A percentile compares a stretch with the other conserved stretches of the same genome.
These are phyloP conservation scores for Cecropterus lyciades DNA, from an alignment of 1,140 invertebrate species.

Conservation along the genomic window DNA sequence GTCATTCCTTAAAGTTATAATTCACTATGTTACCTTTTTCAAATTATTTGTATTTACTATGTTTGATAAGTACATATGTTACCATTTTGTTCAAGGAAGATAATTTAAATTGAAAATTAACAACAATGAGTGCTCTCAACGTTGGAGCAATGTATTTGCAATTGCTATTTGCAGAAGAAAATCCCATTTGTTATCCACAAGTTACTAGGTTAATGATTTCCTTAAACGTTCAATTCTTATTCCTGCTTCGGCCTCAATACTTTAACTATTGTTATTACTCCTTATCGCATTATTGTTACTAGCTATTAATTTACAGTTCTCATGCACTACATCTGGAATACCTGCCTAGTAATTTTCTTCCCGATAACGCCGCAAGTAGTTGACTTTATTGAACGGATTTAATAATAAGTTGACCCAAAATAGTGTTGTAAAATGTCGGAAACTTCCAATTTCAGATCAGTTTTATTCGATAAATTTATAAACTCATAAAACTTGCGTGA, in stretches of 20 bases:
- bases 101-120: background rate
- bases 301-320: conserved; percentile 65
- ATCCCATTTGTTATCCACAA: conserved; percentile 37
- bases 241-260: conserved; percentile 55
- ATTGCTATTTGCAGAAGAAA: conserved; percentile 31
- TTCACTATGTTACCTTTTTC: too few species aligned
- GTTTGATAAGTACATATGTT: too few species aligned
- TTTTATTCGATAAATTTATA: too few species aligned
- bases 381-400: conserved; percentile 16
- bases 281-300: conserved; percentile 66
- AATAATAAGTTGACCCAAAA: conserved; percentile 3
- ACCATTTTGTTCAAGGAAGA: too few species aligned
- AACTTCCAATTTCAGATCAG: too few species aligned
- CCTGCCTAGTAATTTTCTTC: conserved; percentile 59
- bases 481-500: too few species aligned
- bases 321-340: conserved; percentile 58
- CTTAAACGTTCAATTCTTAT: conserved; percentile 52
- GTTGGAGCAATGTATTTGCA: conserved; percentile 31
- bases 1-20: too few species aligned
- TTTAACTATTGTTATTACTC: conserved; percentile 54
- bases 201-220: conserved; percentile 69
- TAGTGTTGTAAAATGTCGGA: too few species aligned
- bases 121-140: background rate
- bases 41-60: too few species aligned
- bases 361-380: conserved; percentile 44